These are phyloP conservation scores for Neelides sp. DNA, from an alignment of 1,140 invertebrate genomes.

Conservation along the genomic window DNA sequence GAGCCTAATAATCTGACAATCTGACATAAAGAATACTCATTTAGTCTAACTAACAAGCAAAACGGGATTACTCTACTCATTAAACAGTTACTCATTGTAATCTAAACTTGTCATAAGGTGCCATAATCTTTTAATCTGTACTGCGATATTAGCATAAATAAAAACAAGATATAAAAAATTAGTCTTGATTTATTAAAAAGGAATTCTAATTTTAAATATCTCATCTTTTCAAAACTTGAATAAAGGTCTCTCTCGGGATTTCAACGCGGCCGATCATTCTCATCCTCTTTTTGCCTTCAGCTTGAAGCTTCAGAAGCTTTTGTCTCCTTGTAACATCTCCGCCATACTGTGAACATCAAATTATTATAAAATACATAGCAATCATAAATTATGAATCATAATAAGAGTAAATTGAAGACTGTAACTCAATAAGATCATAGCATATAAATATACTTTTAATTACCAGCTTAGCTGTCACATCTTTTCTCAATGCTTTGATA, in stretches of 20 bases:
- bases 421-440: neutral
- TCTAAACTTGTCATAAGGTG: no score
- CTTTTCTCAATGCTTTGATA: conserved; percentile 74
- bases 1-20: no score
- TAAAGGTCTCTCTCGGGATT: conserved; percentile 84
- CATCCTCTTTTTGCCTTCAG: conserved; percentile 87
- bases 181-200: no score
- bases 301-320: conserved; percentile 78
- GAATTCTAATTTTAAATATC: no score
- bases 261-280: conserved; percentile 77
- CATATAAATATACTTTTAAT: conserved; percentile 34
- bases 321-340: conserved; percentile 79
- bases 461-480: conserved; percentile 86
- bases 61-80: no score
- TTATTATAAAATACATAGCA: conserved; percentile 21
- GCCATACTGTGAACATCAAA: conserved; percentile 60
- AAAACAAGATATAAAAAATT: no score
- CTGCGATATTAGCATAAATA: no score
- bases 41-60: no score
- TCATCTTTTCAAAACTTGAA: no score
- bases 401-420: neutral
- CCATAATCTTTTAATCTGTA: no score
- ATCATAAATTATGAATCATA: neutral
- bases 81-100: no score
- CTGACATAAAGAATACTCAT: no score